Percentiles rank a stretch among this genome's conserved stretches.
Conservation (phyloP, 2,888 invertebrate genomes). For the Lycia hirtaria region DNA sequence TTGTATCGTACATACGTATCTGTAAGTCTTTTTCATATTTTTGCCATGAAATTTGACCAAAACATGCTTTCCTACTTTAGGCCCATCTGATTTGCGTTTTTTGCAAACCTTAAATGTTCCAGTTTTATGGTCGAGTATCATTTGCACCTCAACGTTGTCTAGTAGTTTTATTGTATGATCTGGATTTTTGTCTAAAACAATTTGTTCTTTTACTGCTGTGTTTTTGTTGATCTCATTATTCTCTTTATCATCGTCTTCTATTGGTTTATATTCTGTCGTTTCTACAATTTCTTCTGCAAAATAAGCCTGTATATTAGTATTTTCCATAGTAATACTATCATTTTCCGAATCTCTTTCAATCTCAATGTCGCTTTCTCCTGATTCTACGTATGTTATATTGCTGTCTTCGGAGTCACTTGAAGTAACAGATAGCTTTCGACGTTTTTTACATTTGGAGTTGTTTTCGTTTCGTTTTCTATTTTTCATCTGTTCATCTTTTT, state of each 20-base stretch:
- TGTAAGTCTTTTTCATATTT: conserved; percentile 10
- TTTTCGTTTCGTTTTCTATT: not conserved
- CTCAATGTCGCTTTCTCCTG: not conserved
- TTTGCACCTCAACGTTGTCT: conserved; percentile 11
- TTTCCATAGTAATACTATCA: conserved; percentile 6
- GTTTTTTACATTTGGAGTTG: conserved; percentile 3
- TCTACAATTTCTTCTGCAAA: conserved; percentile 9
- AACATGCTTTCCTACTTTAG: conserved; percentile 10
- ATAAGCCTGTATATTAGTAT: conserved; percentile 6
- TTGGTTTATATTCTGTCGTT: conserved; percentile 4
- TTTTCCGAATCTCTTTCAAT: conserved; percentile 3
- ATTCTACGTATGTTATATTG: not conserved
- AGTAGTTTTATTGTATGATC: conserved; percentile 10
- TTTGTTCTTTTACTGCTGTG: conserved; percentile 7
- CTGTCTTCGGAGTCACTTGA: not conserved
- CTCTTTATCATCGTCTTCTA: conserved; percentile 3
- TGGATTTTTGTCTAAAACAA: conserved; percentile 4
- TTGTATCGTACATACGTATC: conserved; percentile 12
- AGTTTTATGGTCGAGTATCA: conserved; percentile 15
- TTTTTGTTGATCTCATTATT: conserved; percentile 5
- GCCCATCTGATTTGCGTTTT: not conserved
- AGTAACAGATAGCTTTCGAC: not conserved
- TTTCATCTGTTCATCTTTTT: conserved; percentile 3
- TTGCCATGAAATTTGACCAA: conserved; percentile 11
- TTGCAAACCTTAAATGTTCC: conserved; percentile 13